These are phyloP conservation scores for Onthophagus taurus DNA, from an alignment of 1,140 invertebrate genomes.

Conservation along the genomic window DNA sequence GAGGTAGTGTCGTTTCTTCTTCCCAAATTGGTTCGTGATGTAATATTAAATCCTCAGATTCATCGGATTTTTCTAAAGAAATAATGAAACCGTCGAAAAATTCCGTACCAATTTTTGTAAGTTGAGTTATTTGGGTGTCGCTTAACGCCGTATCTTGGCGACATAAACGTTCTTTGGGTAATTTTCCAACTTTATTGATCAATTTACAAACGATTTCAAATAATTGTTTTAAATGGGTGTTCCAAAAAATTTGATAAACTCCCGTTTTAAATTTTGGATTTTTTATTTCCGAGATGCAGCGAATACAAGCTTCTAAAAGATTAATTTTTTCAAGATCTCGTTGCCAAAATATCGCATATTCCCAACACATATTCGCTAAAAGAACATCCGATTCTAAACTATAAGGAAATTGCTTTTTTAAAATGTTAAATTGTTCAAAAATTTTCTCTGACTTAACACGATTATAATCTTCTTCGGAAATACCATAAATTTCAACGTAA, in stretches of 20 bases:
- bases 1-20: conserved; percentile 45
- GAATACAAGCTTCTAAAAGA: conserved; percentile 52
- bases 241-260: conserved; percentile 77
- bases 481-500: conserved; percentile 25
- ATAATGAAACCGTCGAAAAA: conserved; percentile 72
- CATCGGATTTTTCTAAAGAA: conserved; percentile 41
- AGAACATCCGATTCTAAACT: conserved; percentile 71
- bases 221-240: conserved; percentile 66
- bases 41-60: conserved; percentile 40
- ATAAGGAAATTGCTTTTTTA: conserved; percentile 72
- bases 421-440: conserved; percentile 48
- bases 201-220: conserved; percentile 65
- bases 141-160: conserved; percentile 64
- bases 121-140: conserved; percentile 54
- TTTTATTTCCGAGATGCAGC: conserved; percentile 50
- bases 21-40: conserved; percentile 62
- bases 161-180: conserved; percentile 75
- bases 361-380: conserved; percentile 81
- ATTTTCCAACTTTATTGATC: conserved; percentile 80
- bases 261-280: conserved; percentile 54
- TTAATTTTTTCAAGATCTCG: conserved; percentile 61
- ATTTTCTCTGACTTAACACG: conserved; percentile 38
- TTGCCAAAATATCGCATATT: conserved; percentile 78
- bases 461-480: conserved; percentile 19
- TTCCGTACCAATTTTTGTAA: conserved; percentile 56